These are phyloP conservation scores for Notothenia rossii DNA, from an alignment of 2,113 vertebrate species.

Conservation along the genomic window DNA sequence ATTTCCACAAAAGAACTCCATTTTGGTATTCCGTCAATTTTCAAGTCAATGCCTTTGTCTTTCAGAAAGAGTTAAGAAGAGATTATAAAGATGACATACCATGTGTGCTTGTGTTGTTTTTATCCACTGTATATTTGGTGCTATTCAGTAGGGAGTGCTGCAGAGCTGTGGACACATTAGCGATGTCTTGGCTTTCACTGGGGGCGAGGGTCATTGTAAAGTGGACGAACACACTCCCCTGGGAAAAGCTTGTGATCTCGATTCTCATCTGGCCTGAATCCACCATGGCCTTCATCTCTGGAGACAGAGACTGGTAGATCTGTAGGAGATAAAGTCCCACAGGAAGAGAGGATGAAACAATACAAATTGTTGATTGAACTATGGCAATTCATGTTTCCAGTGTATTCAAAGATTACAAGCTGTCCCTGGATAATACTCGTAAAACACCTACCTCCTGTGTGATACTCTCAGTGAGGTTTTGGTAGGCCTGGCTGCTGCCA, in stretches of 20 bases:
- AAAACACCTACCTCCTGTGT: slow-evolving; percentile 76
- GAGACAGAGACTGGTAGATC: slow-evolving; percentile 79
- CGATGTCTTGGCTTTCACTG: slow-evolving; percentile 59
- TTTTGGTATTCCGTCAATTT: neutral
- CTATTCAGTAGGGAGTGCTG: slow-evolving; percentile 79
- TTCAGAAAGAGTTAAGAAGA: too few species aligned
- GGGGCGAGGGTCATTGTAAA: slow-evolving; percentile 80
- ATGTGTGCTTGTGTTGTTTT: slow-evolving; percentile 64
- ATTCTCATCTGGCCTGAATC: slow-evolving; percentile 78
- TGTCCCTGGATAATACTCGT: neutral
- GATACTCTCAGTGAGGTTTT: slow-evolving; percentile 79
- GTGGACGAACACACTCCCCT: slow-evolving; percentile 84
- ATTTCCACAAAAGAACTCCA: neutral
- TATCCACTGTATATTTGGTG: slow-evolving; percentile 77
- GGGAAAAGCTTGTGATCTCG: slow-evolving; percentile 75
- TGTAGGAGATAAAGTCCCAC: slow-evolving; percentile 56
- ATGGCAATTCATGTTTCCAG: too few species aligned
- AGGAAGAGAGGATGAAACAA: neutral
- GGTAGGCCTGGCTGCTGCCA: slow-evolving; percentile 81
- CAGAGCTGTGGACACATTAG: slow-evolving; percentile 71
- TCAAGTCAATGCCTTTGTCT: neutral
- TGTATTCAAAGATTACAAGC: neutral
- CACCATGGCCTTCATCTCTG: slow-evolving; percentile 74
- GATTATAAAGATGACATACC: slow-evolving; percentile 72
- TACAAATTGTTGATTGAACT: too few species aligned